Conservation (phyloP, 2,113 vertebrate species). For the Colius striatus region DNA sequence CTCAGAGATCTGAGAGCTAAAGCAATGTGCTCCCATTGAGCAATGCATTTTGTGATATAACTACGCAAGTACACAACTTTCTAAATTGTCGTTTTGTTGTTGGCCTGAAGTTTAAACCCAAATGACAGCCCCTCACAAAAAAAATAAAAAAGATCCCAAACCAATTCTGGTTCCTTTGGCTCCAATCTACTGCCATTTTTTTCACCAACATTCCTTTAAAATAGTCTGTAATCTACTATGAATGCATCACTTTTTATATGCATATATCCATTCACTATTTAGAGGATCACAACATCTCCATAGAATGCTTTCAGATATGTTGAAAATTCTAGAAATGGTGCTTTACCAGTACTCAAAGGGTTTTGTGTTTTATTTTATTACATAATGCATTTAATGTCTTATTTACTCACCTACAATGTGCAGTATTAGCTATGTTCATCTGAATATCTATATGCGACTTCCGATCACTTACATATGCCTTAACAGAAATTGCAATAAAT, state of each 20-base stretch:
- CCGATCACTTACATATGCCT: slow-evolving; percentile 71
- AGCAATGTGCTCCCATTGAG: background rate
- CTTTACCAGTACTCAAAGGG: slow-evolving; percentile 68
- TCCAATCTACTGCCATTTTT: slow-evolving; percentile 10
- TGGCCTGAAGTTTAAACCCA: background rate
- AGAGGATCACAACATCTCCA: slow-evolving; percentile 47
- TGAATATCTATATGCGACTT: slow-evolving; percentile 68
- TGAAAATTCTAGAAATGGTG: slow-evolving; percentile 57
- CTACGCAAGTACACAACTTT: background rate
- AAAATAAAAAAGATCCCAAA: background rate
- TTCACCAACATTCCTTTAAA: background rate
- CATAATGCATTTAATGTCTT: slow-evolving; percentile 64
- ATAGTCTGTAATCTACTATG: background rate
- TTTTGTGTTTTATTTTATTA: slow-evolving; percentile 67
- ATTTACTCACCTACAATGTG: slow-evolving; percentile 75
- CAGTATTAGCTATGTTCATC: slow-evolving; percentile 72
- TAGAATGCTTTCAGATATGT: slow-evolving; percentile 54
- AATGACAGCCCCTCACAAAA: background rate
- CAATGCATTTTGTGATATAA: background rate
- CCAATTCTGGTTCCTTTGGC: background rate
- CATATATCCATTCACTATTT: slow-evolving; percentile 47
- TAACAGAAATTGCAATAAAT: slow-evolving; percentile 74
- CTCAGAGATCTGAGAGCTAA: background rate
- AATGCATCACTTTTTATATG: slow-evolving; percentile 23
- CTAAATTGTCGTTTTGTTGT: background rate